phyloP scores from a whole-genome alignment of 2,113 vertebrate genomes.

The Eonycteris spelaea region DNA sequence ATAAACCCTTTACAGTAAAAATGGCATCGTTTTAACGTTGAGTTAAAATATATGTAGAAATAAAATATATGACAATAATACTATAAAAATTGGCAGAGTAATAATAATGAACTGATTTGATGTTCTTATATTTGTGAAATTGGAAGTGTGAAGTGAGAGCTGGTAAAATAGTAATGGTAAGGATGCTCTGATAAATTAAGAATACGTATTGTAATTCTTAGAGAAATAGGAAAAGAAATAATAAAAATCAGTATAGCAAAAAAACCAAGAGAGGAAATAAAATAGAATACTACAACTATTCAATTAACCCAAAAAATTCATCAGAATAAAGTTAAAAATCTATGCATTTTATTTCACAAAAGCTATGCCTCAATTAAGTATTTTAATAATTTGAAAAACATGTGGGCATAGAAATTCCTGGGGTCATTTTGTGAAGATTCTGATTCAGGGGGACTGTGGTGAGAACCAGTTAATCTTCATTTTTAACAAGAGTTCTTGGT shows the following conservation, averaged over 20 bases:
- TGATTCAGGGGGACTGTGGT: neutral
- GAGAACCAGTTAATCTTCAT: neutral
- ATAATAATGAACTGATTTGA: neutral
- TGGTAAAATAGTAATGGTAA: neutral
- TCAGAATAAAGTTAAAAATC: neutral
- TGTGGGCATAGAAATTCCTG: neutral
- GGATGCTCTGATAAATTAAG: neutral
- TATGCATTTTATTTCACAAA: neutral
- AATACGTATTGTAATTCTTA: neutral
- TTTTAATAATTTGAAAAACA: neutral
- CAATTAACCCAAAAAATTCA: neutral
- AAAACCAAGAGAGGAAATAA: neutral
- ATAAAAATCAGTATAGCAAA: neutral
- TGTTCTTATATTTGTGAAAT: neutral
- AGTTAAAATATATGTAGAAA: neutral
- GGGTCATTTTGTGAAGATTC: neutral
- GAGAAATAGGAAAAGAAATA: neutral
- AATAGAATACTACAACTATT: neutral
- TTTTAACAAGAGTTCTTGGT: neutral
- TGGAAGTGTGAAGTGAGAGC: neutral
- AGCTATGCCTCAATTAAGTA: neutral
- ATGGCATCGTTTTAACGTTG: neutral
- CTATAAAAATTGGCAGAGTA: neutral
- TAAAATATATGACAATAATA: neutral
- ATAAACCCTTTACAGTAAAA: neutral